These are phyloP conservation scores for Sapajus apella DNA, from an alignment of 2,113 vertebrate genomes.

Conservation along the genomic window DNA sequence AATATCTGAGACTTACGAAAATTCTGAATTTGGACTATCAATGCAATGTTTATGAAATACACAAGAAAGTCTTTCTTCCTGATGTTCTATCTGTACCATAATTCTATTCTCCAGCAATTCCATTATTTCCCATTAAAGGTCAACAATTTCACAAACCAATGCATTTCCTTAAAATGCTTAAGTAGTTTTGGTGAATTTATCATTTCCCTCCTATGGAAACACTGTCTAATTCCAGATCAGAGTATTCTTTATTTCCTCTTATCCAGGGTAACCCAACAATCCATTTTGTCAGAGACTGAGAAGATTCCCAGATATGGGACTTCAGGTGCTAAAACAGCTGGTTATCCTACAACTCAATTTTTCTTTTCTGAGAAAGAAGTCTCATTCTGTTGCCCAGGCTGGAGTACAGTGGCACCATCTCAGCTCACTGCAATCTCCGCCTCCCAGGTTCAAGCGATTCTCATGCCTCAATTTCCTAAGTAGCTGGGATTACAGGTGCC, in stretches of 20 bases:
- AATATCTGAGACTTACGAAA: conserved; percentile 2
- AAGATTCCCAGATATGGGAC: background rate
- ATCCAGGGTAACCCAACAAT: background rate
- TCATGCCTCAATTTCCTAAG: too few species aligned
- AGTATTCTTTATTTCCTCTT: background rate
- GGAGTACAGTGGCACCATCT: too few species aligned
- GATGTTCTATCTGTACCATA: background rate
- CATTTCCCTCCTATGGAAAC: background rate
- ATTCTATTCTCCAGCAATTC: background rate
- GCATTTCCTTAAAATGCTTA: background rate
- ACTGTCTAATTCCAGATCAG: background rate
- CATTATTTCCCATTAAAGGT: background rate
- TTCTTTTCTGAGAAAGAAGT: too few species aligned
- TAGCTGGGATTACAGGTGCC: too few species aligned
- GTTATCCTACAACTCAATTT: background rate
- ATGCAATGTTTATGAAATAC: conserved; percentile 17
- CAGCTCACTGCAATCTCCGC: too few species aligned
- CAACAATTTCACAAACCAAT: background rate
- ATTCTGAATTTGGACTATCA: conserved; percentile 20
- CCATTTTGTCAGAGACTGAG: background rate
- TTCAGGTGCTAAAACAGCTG: background rate
- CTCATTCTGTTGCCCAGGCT: too few species aligned
- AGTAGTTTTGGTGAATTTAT: background rate
- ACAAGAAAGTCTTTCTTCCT: background rate
- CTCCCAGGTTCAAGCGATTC: too few species aligned